Evolutionary conservation across 2,797 vertebrate species (phyloP).

Genomic region (Carduelis carduelis): DNA sequence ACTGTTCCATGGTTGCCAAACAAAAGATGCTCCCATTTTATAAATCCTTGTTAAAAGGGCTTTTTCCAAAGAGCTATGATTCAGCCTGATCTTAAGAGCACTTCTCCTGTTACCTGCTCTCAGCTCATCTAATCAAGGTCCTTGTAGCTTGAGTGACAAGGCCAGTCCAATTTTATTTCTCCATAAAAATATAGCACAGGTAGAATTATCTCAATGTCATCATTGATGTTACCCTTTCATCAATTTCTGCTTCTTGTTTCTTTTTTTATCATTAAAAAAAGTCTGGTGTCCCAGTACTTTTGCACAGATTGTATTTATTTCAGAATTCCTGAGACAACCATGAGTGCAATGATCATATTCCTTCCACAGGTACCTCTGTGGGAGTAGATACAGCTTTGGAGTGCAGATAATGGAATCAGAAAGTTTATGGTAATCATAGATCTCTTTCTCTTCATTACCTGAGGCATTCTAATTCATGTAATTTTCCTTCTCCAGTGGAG

Average conservation of each 20-base stretch:
- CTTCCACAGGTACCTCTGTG: not conserved
- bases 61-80: constrained; percentile 17
- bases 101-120: constrained; percentile 14
- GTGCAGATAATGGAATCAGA: not conserved
- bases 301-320: not conserved
- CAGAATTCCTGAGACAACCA: not conserved
- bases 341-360: not conserved
- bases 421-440: constrained; percentile 1
- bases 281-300: not conserved
- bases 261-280: not conserved
- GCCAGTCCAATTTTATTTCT: constrained; percentile 17
- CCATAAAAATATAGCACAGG: not conserved
- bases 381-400: not conserved
- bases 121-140: not conserved
- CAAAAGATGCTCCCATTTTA: not conserved
- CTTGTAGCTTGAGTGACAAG: constrained; percentile 30
- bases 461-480: not conserved
- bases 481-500: not conserved
- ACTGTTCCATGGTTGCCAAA: not conserved
- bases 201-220: not conserved
- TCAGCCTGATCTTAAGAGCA: constrained; percentile 19
- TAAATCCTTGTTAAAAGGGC: not conserved
- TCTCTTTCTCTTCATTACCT: not conserved
- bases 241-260: not conserved
- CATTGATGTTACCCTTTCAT: not conserved